Conservation (phyloP, 2,113 vertebrate genomes). For the Actenoides hombroni region DNA sequence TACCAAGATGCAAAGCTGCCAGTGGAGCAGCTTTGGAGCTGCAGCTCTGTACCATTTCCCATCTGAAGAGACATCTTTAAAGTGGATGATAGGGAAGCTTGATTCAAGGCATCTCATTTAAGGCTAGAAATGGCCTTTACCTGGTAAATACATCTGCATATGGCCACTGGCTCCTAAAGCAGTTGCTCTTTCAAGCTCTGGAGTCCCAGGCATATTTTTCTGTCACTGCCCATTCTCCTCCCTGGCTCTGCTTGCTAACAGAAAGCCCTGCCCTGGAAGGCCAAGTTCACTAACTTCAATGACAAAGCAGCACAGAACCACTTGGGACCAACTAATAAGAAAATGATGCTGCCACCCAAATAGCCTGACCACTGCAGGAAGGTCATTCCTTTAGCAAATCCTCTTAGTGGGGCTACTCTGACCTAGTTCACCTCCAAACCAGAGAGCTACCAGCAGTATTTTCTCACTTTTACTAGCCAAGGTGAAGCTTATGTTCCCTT, state of each 20-base stretch:
- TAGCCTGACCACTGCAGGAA: background rate
- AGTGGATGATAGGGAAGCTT: background rate
- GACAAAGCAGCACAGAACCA: background rate
- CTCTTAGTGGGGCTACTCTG: background rate
- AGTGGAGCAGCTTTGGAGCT: background rate
- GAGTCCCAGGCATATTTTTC: background rate
- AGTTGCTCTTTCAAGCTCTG: background rate
- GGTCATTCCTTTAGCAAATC: background rate
- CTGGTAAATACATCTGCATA: background rate
- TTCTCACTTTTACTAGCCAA: background rate
- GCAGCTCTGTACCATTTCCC: accelerated
- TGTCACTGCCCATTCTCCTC: accelerated
- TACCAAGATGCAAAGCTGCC: background rate
- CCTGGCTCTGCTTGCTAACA: background rate
- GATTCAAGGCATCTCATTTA: background rate
- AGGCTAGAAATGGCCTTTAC: background rate
- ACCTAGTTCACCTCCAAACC: background rate
- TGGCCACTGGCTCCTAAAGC: background rate
- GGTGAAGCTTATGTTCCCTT: background rate
- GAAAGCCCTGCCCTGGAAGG: background rate
- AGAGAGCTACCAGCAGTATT: background rate
- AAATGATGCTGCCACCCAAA: background rate
- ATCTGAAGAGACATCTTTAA: background rate
- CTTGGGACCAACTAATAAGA: background rate
- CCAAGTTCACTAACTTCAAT: background rate